Evolutionary conservation across 1,140 invertebrate genomes (phyloP), one percentile per base, ranked within the genome.

Genomic region (Drosophila carrolli): DNA sequence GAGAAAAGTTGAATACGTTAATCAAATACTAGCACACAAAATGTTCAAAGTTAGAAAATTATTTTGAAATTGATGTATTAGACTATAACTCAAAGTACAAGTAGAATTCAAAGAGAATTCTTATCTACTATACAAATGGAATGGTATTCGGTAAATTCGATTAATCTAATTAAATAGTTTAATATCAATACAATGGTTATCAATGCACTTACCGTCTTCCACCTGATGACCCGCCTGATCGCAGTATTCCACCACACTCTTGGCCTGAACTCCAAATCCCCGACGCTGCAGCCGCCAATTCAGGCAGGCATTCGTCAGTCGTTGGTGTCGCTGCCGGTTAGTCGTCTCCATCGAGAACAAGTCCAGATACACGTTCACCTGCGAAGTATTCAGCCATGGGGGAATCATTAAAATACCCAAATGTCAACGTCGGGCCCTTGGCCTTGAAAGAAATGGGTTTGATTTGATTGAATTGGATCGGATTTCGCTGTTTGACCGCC

Each of bases 161-260:
- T n/a, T n/a, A n/a, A n/a, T n/a, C n/a, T n/a, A n/a, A n/a, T n/a
- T 16, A 16, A 16, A 16, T 16, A 16, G 16, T 16, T 16, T 16
- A 16, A 16, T 16, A 16, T 16, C 1, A 32, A 32, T 29, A n/a
- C n/a, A n/a, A 23, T 32, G 0, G 29, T 8, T 32, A 32, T 32
- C 1, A 32, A 32, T 29, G 2, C 4, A 60, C 63, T 53, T n/a
- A 86, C 83, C 83, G 35, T 84, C 84, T 32, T 84, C 68, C 5
- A 60, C 58, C 14, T 78, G 70, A 10, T 63, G 76, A 32, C 65
- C 81, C 5, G 84, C 68, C 19, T 77, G 43, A 47, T 86, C 76
- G 47, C 91, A 92, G 70, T 92, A 92, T 66, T 92, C 86, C 55
- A 92, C 74, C 4, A 83, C 77, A 38, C 86, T 92, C 41, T 83